Evolutionary conservation across 2,888 invertebrate species (phyloP), one percentile per base, ranked within the genome.

Genomic region (Fragum fragum): DNA sequence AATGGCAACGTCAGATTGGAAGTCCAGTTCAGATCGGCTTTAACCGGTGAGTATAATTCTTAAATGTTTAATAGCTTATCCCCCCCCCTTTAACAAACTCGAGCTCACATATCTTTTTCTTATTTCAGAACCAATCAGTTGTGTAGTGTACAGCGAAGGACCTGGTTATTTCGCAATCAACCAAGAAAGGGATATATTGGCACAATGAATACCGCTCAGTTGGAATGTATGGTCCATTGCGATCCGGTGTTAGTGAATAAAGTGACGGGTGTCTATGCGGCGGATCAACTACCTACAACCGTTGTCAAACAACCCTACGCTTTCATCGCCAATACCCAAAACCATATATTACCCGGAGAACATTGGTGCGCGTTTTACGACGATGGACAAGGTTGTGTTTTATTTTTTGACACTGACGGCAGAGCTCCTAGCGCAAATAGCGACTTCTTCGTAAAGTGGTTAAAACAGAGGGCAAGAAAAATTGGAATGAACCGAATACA

Each of bases 301-400:
- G 18, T 52, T 28, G 36, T 63, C 23, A 53, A 21, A 16, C 1
- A 6, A 23, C 66, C 75, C 26, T 76, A 52, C 42, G 80, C 66
- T 11, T 76, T 79, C 21, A 72, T 79, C n/a, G 70, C 72, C 1
- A 79, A 79, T 36, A 79, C 74, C 36, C 52, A 79, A 28, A 11
- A 5, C 14, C 79, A 75, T 42, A 23, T 16, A 28, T 21, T 28
- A 55, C 63, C 63, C 5, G 79, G 79, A 57, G 29, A 52, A 39
- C 79, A 79, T n/a, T 79, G 79, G 79, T 76, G 75, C 57, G 75
- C 75, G 1, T 76, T 80, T 59, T 72, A 66, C 28, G 53, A 69
- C 32, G 75, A 80, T 59, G 59, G 57, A 16, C 36, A 18, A 18
- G 79, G 73, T 29, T 28, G 36, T 36, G 9, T 59, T 6, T 6